phyloP scores from a whole-genome alignment of 2,797 vertebrate genomes.

The Netta rufina region DNA sequence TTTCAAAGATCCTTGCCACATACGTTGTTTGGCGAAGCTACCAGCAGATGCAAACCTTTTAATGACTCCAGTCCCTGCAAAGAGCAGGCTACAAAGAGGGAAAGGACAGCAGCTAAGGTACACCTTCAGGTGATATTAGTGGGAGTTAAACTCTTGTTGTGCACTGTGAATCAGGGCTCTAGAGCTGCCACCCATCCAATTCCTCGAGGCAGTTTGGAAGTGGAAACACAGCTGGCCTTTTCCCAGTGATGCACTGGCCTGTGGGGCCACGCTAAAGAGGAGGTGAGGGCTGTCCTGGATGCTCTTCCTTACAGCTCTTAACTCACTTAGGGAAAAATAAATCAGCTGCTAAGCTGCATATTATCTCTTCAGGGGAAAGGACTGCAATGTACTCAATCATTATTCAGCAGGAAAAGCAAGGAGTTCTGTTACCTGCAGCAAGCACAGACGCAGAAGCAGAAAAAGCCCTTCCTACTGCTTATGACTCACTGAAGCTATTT shows the following conservation, averaged over 20 bases:
- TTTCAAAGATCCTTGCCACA: neutral
- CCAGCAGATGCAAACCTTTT: neutral
- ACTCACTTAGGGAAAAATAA: neutral
- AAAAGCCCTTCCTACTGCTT: neutral
- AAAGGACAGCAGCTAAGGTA: neutral
- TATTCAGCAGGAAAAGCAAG: neutral
- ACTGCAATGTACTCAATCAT: neutral
- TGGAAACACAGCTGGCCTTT: rapidly evolving
- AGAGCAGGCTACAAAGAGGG: neutral
- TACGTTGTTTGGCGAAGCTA: neutral
- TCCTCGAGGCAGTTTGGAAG: neutral
- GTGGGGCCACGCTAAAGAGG: neutral
- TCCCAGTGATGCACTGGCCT: neutral
- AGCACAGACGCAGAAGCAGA: neutral
- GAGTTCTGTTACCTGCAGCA: neutral
- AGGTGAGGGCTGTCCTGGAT: neutral
- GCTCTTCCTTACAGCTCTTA: neutral
- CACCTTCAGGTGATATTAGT: neutral
- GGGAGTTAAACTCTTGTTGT: neutral
- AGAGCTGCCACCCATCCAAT: neutral
- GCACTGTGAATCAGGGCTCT: neutral
- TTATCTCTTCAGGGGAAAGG: neutral
- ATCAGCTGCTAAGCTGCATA: neutral
- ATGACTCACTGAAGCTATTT: neutral
- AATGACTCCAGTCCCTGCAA: neutral